Base-by-base conservation (phyloP, 1,140 invertebrate genomes). In the Argopecten irradians region DNA sequence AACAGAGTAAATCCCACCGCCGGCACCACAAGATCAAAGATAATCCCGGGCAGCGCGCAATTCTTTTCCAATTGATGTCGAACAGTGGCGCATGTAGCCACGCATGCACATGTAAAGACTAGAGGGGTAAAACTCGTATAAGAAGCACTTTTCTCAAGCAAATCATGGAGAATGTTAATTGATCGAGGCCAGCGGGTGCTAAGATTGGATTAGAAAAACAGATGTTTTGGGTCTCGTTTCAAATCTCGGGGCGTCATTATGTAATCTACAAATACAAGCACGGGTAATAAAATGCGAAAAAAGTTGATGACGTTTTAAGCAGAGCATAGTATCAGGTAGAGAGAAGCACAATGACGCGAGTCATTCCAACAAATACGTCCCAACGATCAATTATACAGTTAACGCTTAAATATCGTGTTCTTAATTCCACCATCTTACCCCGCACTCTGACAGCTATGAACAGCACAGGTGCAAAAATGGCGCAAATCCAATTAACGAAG, bases 111-210 rank as follows among this genome's bases (percentile, higher is more conserved):
- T 39, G n/a, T 28, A 28, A 5, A 28, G 55, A 0, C n/a, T 22
- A 71, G n/a, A 71, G 1, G 2, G 13, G 55, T 71, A 28, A 71
- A 28, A 71, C n/a, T 3, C 19, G 55, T 28, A 39, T 5, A 8
- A 39, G 36, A 39, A 28, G 55, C n/a, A 71, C 55, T 28, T 28
- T n/a, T 28, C 5, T 8, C 16, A 16, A 71, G 22, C 55, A 71
- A 71, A 28, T n/a, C 55, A n/a, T 3, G n/a, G 22, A n/a, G 55
- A 71, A 71, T n/a, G 55, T 28, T 71, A 71, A 71, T 71, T 71
- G 55, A 71, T 71, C 55, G 55, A 71, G 55, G 55, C 55, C 55
- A 71, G n/a, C n/a, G 55, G 55, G 55, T 71, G 28, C 55, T 71
- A n/a, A n/a, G 19, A 7, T 28, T 71, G 55, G 55, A 71, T 71